Evolutionary conservation across 2,113 vertebrate species (phyloP), one percentile per base, ranked within the genome.

Genomic region (Boulengeromyrus knoepffleri): DNA sequence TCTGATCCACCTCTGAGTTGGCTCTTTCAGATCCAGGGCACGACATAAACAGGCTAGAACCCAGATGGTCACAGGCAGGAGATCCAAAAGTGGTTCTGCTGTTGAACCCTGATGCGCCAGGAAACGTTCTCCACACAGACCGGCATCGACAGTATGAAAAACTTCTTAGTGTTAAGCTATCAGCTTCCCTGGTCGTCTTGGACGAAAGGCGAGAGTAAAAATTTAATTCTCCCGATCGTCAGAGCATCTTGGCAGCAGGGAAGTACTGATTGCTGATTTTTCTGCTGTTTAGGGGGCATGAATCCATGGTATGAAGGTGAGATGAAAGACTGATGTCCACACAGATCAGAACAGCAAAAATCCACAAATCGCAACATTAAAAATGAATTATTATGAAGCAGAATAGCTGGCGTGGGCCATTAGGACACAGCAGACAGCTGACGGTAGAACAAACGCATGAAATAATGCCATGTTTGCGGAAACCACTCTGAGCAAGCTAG

Each of bases 281-380:
- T 77, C 70, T 2, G 70, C 36, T 13, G n/a, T 66, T 77, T 77
- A 13, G 70, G 31, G 1, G n/a, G 27, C 66, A 74, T 36, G 36
- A 77, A 36, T 39, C 74, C 74, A 42, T 80, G 74, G 74, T 39
- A 80, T 42, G 74, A 80, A 80, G 74, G 74, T 42, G 15, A 80
- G 74, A 80, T 80, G 13, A 80, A 42, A 39, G 13, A 15, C 12
- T 39, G 31, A 77, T 31, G 21, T 80, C 15, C 36, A 80, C 90
- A 88, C 90, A 89, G 87, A 80, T 42, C 74, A 80, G 31, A 80
- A 42, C 74, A 80, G 74, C 74, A 19, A 80, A 39, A 42, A 42
- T 42, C 36, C 74, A 77, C 12, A 39, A 77, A 77, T 36, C 36
- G 31, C 70, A 31, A 77, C 70, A 39, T 77, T 77, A 77, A 77